Conservation (phyloP, 2,888 invertebrate species). For the Clusia tigrina region DNA sequence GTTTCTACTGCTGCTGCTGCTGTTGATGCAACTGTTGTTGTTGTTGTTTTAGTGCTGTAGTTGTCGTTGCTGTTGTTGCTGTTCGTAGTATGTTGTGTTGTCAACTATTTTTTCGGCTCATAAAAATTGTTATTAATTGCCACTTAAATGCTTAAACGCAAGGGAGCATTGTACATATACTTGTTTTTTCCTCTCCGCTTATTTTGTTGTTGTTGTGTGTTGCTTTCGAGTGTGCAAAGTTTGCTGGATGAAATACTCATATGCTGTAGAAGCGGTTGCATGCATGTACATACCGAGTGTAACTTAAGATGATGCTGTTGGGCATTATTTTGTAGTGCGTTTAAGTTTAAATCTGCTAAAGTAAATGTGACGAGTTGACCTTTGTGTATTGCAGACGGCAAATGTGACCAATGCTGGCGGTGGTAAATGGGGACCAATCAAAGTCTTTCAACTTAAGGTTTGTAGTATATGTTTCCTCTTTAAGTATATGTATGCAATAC, state of each 20-base stretch:
- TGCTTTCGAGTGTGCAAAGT: constrained; percentile 20
- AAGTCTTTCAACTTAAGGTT: too few relatives aligned
- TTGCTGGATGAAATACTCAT: constrained; percentile 10
- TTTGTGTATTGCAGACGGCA: constrained; percentile 6
- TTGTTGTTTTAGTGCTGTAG: constrained; percentile 17
- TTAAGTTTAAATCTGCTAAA: constrained; percentile 10
- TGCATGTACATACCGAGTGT: too few relatives aligned
- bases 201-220: constrained; percentile 33
- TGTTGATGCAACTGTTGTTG: constrained; percentile 19
- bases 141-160: constrained; percentile 64
- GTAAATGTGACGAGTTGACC: constrained; percentile 12
- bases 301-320: constrained; percentile 1
- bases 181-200: constrained; percentile 10
- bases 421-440: too few relatives aligned
- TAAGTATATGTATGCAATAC: too few relatives aligned
- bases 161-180: constrained; percentile 44
- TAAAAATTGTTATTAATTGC: constrained; percentile 65
- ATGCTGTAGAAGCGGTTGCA: constrained; percentile 6
- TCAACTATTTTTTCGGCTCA: constrained; percentile 65
- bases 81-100: constrained; percentile 48
- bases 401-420: too few relatives aligned
- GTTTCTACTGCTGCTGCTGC: too few relatives aligned
- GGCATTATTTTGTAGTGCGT: not conserved
- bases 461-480: too few relatives aligned
- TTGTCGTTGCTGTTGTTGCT: constrained; percentile 26